Evolutionary conservation across 2,113 vertebrate species (phyloP), one percentile per base, ranked within the genome.

Genomic region (Saguinus imperator): DNA sequence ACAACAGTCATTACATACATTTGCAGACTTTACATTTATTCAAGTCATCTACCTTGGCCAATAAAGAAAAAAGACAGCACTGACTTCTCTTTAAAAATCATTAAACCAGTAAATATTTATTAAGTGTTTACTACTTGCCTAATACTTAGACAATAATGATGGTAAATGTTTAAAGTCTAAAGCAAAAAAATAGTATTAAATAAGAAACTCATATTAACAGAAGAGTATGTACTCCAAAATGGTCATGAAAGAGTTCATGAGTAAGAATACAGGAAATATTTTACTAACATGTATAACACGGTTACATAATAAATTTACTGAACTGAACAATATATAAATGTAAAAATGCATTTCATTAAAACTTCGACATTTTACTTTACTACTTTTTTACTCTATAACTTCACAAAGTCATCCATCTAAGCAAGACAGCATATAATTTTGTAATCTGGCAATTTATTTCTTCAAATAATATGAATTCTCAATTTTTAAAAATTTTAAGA

Each of bases 161-260:
- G 88, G 27, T 32, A n/a, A 94, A 73, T 3, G 3, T 82, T 82
- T 89, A 86, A 92, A 20, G 58, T 35, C 55, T 89, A 96, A 94
- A 84, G 21, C 12, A 96, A 58, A 87, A 86, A 12, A 91, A 55
- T 45, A 73, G 48, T 77, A 91, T 55, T 79, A 77, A 84, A 80
- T 75, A 97, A 76, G 57, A 85, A 88, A 85, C 8, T 3, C 20
- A 5, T 66, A 84, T 80, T 82, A 95, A 50, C 5, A 91, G 7
- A 1, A 37, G 25, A 70, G 7, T 32, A 89, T 29, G 20, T 7
- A 92, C 23, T n/a, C 35, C 91, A 55, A 86, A 87, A 16, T 43
- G 29, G 48, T 57, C 55, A n/a, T 23, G 8, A 88, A 79, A 68
- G 21, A 92, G 9, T 93, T 85, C 27, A 80, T 37, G 17, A 77